Conservation (phyloP, 2,797 vertebrate genomes). For the Anolis apletophallus region DNA sequence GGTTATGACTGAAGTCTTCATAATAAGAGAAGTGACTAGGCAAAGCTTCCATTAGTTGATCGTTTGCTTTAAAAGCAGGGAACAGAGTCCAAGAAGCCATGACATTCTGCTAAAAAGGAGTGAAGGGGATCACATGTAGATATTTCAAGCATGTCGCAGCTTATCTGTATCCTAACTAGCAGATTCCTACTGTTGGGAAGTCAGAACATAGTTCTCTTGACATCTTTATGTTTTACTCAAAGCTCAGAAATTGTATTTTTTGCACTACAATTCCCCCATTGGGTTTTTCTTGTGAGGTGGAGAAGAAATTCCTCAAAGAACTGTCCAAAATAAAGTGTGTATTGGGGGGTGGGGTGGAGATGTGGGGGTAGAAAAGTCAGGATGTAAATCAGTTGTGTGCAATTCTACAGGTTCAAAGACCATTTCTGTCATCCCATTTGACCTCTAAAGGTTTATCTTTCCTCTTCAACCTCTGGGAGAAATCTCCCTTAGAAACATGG, state of each 20-base stretch:
- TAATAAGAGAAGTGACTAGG: too few species aligned
- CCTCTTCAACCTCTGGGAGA: too few species aligned
- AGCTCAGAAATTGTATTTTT: background rate
- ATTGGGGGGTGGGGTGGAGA: too few species aligned
- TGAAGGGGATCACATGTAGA: too few species aligned
- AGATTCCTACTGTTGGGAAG: background rate
- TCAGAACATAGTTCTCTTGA: background rate
- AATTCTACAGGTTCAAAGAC: too few species aligned
- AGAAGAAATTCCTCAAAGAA: background rate
- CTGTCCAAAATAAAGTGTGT: background rate
- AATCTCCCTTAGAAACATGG: too few species aligned
- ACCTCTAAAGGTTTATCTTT: too few species aligned
- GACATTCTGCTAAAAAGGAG: background rate
- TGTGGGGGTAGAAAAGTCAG: background rate
- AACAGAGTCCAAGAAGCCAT: background rate
- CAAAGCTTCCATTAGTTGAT: background rate
- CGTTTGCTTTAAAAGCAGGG: background rate
- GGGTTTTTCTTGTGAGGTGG: background rate
- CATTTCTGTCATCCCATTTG: too few species aligned
- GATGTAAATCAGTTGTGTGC: background rate
- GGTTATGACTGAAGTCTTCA: background rate
- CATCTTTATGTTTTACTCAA: background rate
- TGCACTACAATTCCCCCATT: background rate
- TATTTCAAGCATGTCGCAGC: background rate
- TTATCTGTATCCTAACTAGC: background rate